Conservation (phyloP, 2,888 invertebrate species). For the Hipparchia sbordonii region DNA sequence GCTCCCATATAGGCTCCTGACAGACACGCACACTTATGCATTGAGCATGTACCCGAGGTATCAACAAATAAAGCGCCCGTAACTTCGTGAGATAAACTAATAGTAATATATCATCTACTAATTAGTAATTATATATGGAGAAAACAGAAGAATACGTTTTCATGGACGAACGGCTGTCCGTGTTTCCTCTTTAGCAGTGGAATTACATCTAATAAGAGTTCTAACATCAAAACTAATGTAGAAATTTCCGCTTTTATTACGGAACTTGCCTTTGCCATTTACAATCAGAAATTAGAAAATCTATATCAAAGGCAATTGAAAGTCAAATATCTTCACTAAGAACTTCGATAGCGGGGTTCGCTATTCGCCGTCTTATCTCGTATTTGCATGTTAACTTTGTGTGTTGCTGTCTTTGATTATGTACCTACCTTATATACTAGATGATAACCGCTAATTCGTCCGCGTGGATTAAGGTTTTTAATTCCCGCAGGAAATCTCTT, state of each 20-base stretch:
- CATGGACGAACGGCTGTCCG: no score
- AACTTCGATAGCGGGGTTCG: conserved; percentile 28
- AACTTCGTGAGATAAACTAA: no score
- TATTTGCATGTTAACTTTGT: conserved; percentile 34
- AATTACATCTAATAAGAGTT: not conserved
- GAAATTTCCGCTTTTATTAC: not conserved
- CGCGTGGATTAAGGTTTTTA: no score
- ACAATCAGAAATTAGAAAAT: conserved; percentile 21
- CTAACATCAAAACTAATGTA: not conserved
- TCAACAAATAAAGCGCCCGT: no score
- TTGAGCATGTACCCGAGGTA: no score
- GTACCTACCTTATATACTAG: not conserved
- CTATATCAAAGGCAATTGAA: conserved; percentile 28
- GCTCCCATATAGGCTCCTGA: no score
- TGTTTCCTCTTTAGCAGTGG: not conserved
- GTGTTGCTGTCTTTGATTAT: conserved; percentile 24
- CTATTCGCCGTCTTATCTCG: conserved; percentile 27
- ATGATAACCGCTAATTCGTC: no score
- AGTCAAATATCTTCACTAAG: conserved; percentile 31
- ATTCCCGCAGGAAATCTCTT: no score
- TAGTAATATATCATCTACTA: no score
- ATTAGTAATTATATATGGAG: no score
- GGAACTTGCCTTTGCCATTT: conserved; percentile 13
- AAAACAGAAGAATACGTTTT: no score
- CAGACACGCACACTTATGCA: no score